A percentile compares a stretch with the other conserved stretches of the same genome.
Conservation (phyloP, 2,888 invertebrate species). For the Rosalia funebris region DNA sequence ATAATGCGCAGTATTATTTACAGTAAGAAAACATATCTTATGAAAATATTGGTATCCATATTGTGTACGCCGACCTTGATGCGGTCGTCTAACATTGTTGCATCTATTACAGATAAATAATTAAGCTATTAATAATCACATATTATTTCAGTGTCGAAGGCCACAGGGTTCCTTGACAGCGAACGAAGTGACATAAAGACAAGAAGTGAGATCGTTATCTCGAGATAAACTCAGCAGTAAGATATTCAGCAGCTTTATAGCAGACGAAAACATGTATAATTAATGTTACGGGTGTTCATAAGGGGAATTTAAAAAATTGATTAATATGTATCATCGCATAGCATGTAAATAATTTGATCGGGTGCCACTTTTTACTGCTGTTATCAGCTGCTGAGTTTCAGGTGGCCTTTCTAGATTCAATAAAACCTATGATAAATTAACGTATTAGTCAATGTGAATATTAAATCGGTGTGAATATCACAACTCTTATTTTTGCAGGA, state of each 20-base stretch:
- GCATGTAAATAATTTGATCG: no score
- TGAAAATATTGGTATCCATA: conserved; percentile 16
- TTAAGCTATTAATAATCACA: conserved; percentile 16
- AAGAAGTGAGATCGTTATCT: background rate
- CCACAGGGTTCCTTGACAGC: conserved; percentile 14
- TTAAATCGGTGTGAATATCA: no score
- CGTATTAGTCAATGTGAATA: no score
- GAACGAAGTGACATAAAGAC: background rate
- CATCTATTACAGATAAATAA: conserved; percentile 4
- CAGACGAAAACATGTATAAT: no score
- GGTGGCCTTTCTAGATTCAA: no score
- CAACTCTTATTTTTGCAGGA: no score
- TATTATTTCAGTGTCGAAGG: conserved; percentile 15
- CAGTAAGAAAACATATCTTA: conserved; percentile 8
- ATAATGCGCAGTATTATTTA: conserved; percentile 10
- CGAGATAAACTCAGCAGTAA: background rate
- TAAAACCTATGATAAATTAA: no score
- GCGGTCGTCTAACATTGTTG: conserved; percentile 6
- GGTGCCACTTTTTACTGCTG: no score
- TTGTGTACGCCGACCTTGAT: conserved; percentile 9
- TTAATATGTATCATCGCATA: no score
- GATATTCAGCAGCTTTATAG: background rate
- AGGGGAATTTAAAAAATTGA: no score
- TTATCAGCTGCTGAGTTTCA: no score
- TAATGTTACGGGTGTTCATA: no score